Evolutionary conservation across 2,113 vertebrate species (phyloP), one percentile per base, ranked within the genome.

Genomic region (Pachycephala philippinensis): DNA sequence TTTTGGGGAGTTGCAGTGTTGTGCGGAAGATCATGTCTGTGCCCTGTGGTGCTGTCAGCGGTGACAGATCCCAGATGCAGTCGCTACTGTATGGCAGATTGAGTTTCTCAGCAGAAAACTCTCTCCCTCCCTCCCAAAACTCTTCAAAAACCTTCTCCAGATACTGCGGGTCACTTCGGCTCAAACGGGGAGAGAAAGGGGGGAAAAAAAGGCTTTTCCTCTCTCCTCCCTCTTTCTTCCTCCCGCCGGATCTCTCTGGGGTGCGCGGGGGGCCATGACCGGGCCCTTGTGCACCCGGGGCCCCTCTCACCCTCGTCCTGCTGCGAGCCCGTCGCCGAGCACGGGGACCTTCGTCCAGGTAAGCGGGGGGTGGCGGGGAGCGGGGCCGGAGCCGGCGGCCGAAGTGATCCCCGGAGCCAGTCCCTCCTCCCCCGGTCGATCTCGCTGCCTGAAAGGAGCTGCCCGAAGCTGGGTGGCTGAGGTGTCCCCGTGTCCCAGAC

Each of bases 41-140:
- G 98, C 98, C 98, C 98, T 95, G 96, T 96, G 97, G 96, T 98
- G 98, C 98, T 99, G 99, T 99, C 99, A 99, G 98, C 97, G 56
- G 98, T 99, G 98, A 99, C 98, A 98, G 98, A 98, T 98, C 98
- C 98, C 99, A 99, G 98, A 98, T 97, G 98, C 98, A 96, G 97
- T 97, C 98, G 99, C 99, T 99, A 99, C 99, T 99, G 99, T 99
- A 98, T 98, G 98, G 98, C 98, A 98, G 98, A 98, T 99, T 98
- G 98, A 98, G 98, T 98, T 99, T 99, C 99, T 98, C 98, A 97
- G 97, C 97, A 98, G 97, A 98, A 98, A 98, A 98, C 90, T 95
- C 96, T 89, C 94, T 94, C 93, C 44, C 96, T 92, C 97, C 97
- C 98, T 98, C 98, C 96, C 96, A 97, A 98, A 97, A 97, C 97